Evolutionary conservation across 2,888 invertebrate species (phyloP).

Genomic region (Ditula angustiorana): DNA sequence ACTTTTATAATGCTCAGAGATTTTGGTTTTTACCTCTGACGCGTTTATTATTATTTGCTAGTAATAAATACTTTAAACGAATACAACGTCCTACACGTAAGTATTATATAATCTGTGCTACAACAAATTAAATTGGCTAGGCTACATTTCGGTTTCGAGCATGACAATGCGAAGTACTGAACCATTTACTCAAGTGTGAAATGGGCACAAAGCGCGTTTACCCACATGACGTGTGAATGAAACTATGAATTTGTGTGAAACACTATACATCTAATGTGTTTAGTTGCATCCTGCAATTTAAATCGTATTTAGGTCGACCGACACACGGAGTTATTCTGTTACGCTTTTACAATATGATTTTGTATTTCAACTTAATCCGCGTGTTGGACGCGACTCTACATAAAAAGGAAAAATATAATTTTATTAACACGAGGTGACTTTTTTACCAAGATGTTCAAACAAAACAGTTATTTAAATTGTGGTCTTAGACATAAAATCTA

Average conservation of each 20-base stretch:
- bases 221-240: conserved; percentile 11
- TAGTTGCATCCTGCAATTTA: conserved; percentile 12
- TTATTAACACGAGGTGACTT: too few relatives aligned
- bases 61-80: too few relatives aligned
- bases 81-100: too few relatives aligned
- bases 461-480: too few relatives aligned
- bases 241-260: conserved; percentile 15
- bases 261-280: conserved; percentile 2
- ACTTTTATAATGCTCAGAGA: too few relatives aligned
- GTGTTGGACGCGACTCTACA: too few relatives aligned
- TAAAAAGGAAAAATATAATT: too few relatives aligned
- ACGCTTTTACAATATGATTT: too few relatives aligned
- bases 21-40: too few relatives aligned
- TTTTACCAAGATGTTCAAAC: too few relatives aligned
- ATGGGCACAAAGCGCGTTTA: conserved; percentile 20
- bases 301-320: neutral
- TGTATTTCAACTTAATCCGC: too few relatives aligned
- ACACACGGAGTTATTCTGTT: neutral
- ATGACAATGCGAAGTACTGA: neutral
- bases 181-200: conserved; percentile 35
- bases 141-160: conserved; percentile 1
- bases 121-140: conserved; percentile 1
- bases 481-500: too few relatives aligned
- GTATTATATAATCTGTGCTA: neutral
- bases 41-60: neutral